A percentile compares a stretch with the other conserved stretches of the same genome.
Conservation (phyloP, 2,888 invertebrate genomes). For the Torymus auratus region DNA sequence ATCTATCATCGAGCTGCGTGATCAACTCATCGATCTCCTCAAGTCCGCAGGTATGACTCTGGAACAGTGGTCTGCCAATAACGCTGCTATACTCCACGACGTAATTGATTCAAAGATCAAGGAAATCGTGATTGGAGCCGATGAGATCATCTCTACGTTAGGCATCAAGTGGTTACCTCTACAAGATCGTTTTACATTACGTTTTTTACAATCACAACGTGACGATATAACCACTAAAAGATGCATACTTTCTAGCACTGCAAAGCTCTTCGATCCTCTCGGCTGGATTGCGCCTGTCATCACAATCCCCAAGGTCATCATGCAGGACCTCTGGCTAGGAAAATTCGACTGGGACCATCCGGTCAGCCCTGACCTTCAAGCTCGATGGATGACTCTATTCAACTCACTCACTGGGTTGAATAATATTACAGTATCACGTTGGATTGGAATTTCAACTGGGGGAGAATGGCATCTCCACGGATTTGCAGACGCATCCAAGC, state of each 20-base stretch:
- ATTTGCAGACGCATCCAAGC: background rate
- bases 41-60: background rate
- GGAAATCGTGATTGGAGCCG: background rate
- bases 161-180: background rate
- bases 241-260: background rate
- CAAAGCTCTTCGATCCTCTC: background rate
- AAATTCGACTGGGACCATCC: no score
- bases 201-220: background rate
- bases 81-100: background rate
- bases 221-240: background rate
- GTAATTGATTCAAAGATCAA: background rate
- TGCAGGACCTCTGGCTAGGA: no score
- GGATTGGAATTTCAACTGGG: background rate
- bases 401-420: background rate
- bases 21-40: no score
- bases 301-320: no score
- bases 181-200: background rate
- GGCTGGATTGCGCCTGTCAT: background rate
- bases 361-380: no score
- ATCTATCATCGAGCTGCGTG: no score
- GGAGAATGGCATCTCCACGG: constrained; percentile 5
- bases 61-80: background rate
- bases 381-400: no score
- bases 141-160: background rate
- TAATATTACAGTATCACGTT: background rate